Percentiles rank a stretch among this genome's conserved stretches.
Conservation (phyloP, 92 coral and sea anemone species). For the Parazoanthus darwini region DNA sequence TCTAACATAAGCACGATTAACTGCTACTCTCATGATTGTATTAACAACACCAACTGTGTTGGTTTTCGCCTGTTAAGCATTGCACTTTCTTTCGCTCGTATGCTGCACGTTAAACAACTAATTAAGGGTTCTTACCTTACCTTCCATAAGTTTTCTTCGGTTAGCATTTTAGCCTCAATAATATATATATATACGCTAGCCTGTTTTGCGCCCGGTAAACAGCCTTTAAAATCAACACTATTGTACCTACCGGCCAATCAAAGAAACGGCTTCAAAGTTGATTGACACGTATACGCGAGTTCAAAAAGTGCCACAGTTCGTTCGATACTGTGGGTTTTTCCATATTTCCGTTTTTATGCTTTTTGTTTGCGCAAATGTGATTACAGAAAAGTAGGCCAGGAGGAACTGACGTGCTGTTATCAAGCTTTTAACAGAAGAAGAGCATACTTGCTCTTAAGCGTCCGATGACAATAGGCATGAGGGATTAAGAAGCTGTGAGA, state of each 20-base stretch:
- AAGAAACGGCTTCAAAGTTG: conserved; percentile 35
- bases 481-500: conserved; percentile 38
- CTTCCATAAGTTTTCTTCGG: conserved; percentile 2
- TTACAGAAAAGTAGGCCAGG: conserved; percentile 44
- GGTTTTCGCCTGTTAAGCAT: neutral
- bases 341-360: conserved; percentile 66
- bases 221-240: conserved; percentile 47
- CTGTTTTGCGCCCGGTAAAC: conserved; percentile 55
- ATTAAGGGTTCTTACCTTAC: neutral
- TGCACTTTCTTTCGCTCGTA: neutral
- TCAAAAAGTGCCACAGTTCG: conserved; percentile 55
- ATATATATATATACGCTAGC: conserved; percentile 29
- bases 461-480: conserved; percentile 4
- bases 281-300: conserved; percentile 69
- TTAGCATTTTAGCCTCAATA: conserved; percentile 37
- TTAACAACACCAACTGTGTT: neutral
- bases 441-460: neutral
- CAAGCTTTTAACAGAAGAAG: neutral
- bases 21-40: neutral
- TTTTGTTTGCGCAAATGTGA: conserved; percentile 66
- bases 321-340: conserved; percentile 67
- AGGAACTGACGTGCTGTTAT: neutral
- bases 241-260: conserved; percentile 66
- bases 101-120: neutral
- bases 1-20: conserved; percentile 5